Percentiles rank a stretch among this genome's conserved stretches.
phyloP scores from a whole-genome alignment of 92 coral and sea anemone species.

The Paramuricea clavata region DNA sequence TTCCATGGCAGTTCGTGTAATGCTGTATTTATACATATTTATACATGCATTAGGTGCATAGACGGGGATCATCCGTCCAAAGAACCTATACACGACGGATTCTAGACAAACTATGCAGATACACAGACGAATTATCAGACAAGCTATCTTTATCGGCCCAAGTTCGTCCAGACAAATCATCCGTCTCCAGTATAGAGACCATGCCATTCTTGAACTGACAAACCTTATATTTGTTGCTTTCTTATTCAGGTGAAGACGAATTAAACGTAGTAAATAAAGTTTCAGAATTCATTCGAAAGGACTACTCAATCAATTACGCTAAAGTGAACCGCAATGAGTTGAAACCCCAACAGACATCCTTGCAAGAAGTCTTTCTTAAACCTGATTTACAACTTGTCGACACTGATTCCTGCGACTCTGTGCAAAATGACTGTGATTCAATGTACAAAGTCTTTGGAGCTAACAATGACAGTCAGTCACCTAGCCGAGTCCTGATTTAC shows the following conservation, averaged over 20 bases:
- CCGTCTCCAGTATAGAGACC: no score
- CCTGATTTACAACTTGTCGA: background rate
- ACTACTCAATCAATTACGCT: background rate
- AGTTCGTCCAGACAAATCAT: no score
- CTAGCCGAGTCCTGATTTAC: constrained; percentile 9
- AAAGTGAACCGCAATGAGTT: background rate
- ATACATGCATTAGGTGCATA: no score
- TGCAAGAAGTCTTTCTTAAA: background rate
- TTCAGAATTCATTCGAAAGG: constrained; percentile 7
- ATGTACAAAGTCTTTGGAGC: constrained; percentile 11
- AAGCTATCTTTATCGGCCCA: no score
- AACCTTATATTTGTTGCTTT: no score
- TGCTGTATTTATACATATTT: no score
- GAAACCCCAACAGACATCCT: background rate
- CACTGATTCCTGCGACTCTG: background rate
- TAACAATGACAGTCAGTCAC: background rate
- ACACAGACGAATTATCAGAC: no score
- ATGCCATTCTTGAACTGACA: no score
- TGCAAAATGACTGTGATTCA: background rate
- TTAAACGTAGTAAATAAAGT: constrained; percentile 2
- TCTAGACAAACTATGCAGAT: no score
- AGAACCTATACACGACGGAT: no score
- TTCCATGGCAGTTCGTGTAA: no score
- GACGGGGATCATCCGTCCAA: no score
- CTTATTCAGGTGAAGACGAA: background rate